Evolutionary conservation across 1,140 invertebrate genomes (phyloP), one percentile per base, ranked within the genome.

Genomic region (Drosophila sucinea): DNA sequence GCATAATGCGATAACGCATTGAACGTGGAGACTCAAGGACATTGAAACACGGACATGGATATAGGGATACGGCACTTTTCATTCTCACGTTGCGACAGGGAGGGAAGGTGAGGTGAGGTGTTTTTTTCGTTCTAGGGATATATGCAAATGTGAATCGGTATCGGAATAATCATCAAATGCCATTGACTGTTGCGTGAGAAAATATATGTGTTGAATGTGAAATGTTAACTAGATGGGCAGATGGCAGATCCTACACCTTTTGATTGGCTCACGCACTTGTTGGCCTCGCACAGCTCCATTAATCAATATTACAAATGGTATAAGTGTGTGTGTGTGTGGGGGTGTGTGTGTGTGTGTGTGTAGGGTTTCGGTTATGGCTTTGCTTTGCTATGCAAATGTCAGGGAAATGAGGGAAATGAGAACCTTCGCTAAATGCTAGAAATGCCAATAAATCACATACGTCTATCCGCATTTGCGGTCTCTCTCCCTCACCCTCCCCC

Each of bases 391-490:
- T 81, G 79, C 78, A 77, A 77, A 81, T 74, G 70, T 54, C 11
- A 27, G 33, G 8, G 47, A 62, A 35, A 41, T 41, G 54, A 29
- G 35, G 57, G 33, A 33, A 40, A 44, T 33, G 40, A 29, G 73
- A 79, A 60, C 70, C 35, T 63, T 75, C 47, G 83, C 69, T 83
- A 83, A 87, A 87, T 87, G 79, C 83, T 77, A 56, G 60, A 78
- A 89, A 89, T 89, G 84, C 84, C 84, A 87, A 87, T 87, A 87
- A 87, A 87, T 87, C 83, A 87, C 83, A 87, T 83, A 66, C 81
- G 62, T 27, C 60, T 64, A 61, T 54, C 54, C 51, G 55, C 25
- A 33, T 29, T 32, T 25, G 55, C 30, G 58, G 33, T 60, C 72
- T 62, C 7, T 30, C 10, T n/a, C 4, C 10, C 38, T 17, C 27